phyloP scores from a whole-genome alignment of 2,797 vertebrate species.

The Acropternis orthonyx region DNA sequence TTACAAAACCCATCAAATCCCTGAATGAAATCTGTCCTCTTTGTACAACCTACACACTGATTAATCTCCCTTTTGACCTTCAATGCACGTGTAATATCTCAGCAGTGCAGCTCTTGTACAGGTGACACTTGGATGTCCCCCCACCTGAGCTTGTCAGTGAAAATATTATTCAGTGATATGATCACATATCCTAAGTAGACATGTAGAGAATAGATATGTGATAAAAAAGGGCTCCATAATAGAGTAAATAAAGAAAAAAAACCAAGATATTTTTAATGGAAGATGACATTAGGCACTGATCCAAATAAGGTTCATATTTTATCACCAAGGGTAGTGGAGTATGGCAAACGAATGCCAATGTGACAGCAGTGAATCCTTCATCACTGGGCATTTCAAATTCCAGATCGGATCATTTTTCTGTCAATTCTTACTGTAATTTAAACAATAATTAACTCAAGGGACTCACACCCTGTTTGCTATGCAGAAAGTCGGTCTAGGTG shows the following conservation, averaged over 20 bases:
- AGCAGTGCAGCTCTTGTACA: not conserved
- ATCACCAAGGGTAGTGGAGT: not conserved
- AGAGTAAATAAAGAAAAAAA: not conserved
- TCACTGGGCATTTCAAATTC: not conserved
- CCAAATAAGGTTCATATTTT: not conserved
- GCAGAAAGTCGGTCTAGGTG: not conserved
- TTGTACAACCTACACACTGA: rapidly evolving
- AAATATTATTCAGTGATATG: not conserved
- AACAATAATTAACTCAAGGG: not conserved
- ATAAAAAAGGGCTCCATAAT: not conserved
- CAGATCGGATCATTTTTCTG: not conserved
- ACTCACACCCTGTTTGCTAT: not conserved
- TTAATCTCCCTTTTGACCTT: not conserved
- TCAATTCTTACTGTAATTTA: not conserved
- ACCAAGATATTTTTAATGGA: not conserved
- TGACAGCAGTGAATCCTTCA: not conserved
- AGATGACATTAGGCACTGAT: not conserved
- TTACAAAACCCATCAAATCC: not conserved
- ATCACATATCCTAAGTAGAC: not conserved
- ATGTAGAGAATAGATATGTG: not conserved
- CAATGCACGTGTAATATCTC: rapidly evolving
- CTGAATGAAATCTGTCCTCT: not conserved
- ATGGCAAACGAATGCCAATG: not conserved
- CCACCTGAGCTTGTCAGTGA: not conserved
- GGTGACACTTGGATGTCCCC: not conserved